Conservation (phyloP, 2,797 vertebrate genomes). For the Orientallactaga sibirica region DNA sequence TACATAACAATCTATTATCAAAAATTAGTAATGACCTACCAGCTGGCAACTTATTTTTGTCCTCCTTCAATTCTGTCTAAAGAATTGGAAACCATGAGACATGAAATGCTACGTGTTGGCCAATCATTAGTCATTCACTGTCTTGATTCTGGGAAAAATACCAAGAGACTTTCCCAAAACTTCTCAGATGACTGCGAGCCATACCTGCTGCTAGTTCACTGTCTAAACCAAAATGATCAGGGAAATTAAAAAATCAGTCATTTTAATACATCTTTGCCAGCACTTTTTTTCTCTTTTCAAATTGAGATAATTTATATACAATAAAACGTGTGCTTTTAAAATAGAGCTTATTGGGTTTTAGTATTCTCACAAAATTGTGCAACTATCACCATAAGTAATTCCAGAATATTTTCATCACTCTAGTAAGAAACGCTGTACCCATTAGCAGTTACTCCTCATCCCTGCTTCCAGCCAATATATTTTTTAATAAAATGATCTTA, state of each 20-base stretch:
- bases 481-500: constrained; percentile 53
- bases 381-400: background rate
- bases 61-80: constrained; percentile 41
- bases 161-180: background rate
- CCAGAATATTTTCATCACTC: constrained; percentile 26
- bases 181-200: background rate
- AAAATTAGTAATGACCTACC: background rate
- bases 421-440: background rate
- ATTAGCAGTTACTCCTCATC: background rate
- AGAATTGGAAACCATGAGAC: constrained; percentile 16
- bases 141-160: constrained; percentile 48
- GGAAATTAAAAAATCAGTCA: constrained; percentile 6
- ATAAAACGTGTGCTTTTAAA: background rate
- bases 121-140: constrained; percentile 2
- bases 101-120: background rate
- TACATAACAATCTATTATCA: constrained; percentile 13
- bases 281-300: constrained; percentile 10
- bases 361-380: background rate
- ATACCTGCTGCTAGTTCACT: constrained; percentile 42
- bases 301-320: constrained; percentile 21
- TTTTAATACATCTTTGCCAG: constrained; percentile 4
- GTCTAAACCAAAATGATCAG: constrained; percentile 10
- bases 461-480: background rate
- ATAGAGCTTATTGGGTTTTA: background rate
- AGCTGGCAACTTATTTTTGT: constrained; percentile 19